Evolutionary conservation across 2,113 vertebrate species (phyloP).

Genomic region (Larimichthys polyactis): DNA sequence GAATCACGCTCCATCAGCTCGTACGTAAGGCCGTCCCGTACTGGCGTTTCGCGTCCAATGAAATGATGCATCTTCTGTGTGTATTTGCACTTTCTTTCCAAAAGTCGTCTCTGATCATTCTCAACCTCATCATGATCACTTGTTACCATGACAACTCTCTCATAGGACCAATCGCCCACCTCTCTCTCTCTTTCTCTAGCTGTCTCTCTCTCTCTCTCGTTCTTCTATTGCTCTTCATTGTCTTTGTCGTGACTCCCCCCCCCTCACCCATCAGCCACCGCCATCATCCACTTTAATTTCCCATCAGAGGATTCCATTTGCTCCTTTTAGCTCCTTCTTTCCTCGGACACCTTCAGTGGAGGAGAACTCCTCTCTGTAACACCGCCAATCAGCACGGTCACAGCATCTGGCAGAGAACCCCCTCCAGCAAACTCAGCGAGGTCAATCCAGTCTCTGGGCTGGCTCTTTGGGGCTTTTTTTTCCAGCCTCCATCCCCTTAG

Average conservation of each 20-base stretch:
- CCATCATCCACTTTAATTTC: conserved; percentile 39
- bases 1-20: background rate
- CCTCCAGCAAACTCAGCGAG: conserved; percentile 19
- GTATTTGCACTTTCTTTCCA: conserved; percentile 62
- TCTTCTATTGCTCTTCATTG: conserved; percentile 49
- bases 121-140: conserved; percentile 76
- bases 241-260: conserved; percentile 54
- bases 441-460: conserved; percentile 10
- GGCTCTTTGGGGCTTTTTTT: conserved; percentile 8
- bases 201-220: conserved; percentile 38
- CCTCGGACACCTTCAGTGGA: background rate
- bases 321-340: conserved; percentile 5
- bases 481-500: background rate
- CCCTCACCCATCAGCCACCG: conserved; percentile 47
- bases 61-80: conserved; percentile 36
- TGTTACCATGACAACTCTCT: conserved; percentile 85
- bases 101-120: conserved; percentile 70
- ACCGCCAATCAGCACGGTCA: background rate
- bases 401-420: conserved; percentile 33
- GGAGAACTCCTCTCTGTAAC: background rate
- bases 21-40: background rate
- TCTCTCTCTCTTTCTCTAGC: conserved; percentile 61
- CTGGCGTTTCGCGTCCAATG: conserved; percentile 1
- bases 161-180: conserved; percentile 79
- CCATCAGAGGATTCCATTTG: conserved; percentile 19